phyloP scores from a whole-genome alignment of 2,113 vertebrate genomes.

The Dascyllus trimaculatus region DNA sequence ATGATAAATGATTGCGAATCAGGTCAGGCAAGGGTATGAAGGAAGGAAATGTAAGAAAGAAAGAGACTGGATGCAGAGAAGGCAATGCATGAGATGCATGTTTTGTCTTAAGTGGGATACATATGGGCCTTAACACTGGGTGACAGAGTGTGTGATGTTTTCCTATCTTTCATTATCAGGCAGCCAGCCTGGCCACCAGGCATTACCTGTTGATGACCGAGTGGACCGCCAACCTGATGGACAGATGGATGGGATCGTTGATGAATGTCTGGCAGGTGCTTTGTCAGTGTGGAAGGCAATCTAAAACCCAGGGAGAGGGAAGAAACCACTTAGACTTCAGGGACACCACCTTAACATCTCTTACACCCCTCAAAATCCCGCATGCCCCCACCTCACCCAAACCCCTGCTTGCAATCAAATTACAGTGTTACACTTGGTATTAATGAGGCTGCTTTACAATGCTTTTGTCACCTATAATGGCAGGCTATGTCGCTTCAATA shows the following conservation, averaged over 20 bases:
- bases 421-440: slow-evolving; percentile 43
- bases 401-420: slow-evolving; percentile 69
- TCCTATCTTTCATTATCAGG: slow-evolving; percentile 87
- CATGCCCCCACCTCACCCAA: slow-evolving; percentile 15
- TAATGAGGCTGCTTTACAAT: slow-evolving; percentile 73
- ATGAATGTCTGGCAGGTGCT: slow-evolving; percentile 88
- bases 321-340: slow-evolving; percentile 83
- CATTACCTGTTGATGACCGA: slow-evolving; percentile 87
- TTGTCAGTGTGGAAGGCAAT: slow-evolving; percentile 88
- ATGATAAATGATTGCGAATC: slow-evolving; percentile 54
- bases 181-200: slow-evolving; percentile 71
- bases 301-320: slow-evolving; percentile 78
- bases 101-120: slow-evolving; percentile 80
- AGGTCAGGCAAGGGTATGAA: slow-evolving; percentile 43
- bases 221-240: slow-evolving; percentile 83
- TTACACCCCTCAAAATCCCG: slow-evolving; percentile 63
- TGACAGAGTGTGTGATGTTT: slow-evolving; percentile 86
- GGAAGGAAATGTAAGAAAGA: slow-evolving; percentile 8
- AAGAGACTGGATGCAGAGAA: slow-evolving; percentile 16
- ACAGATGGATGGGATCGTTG: slow-evolving; percentile 87
- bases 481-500: slow-evolving; percentile 71
- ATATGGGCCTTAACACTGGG: slow-evolving; percentile 80
- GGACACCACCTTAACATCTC: slow-evolving; percentile 64
- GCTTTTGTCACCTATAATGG: slow-evolving; percentile 66
- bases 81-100: slow-evolving; percentile 74